phyloP scores from a whole-genome alignment of 2,113 vertebrate genomes.

The Camelus bactrianus region DNA sequence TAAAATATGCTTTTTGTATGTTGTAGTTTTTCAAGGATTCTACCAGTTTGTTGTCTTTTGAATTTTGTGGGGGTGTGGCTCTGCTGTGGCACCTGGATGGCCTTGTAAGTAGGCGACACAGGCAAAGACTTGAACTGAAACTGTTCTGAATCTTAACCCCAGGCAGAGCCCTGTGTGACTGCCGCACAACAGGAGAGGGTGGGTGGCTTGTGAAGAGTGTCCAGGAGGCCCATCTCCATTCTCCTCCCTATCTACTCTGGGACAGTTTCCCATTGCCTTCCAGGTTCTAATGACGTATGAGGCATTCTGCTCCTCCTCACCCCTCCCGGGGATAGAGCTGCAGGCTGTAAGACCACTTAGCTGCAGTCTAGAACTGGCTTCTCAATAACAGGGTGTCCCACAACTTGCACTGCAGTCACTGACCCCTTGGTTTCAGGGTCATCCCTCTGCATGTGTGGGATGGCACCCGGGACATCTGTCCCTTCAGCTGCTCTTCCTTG shows the following conservation, averaged over 20 bases:
- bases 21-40: not conserved
- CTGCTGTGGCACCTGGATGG: not conserved
- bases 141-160: not conserved
- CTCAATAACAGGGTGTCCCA: not conserved
- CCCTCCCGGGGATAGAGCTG: not conserved
- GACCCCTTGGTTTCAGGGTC: not conserved
- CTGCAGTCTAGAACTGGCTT: not conserved
- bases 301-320: not conserved
- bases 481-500: not conserved
- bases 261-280: not conserved
- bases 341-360: not conserved
- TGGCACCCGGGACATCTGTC: not conserved
- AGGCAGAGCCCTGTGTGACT: not conserved
- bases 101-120: not conserved
- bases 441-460: not conserved
- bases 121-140: not conserved
- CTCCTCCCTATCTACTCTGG: not conserved
- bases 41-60: not conserved
- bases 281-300: not conserved
- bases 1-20: not conserved
- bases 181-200: not conserved
- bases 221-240: not conserved
- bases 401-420: not conserved
- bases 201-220: not conserved
- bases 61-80: not conserved